Base-by-base conservation (phyloP, 92 coral and sea anemone species). In the Zoanthus solanderi region DNA sequence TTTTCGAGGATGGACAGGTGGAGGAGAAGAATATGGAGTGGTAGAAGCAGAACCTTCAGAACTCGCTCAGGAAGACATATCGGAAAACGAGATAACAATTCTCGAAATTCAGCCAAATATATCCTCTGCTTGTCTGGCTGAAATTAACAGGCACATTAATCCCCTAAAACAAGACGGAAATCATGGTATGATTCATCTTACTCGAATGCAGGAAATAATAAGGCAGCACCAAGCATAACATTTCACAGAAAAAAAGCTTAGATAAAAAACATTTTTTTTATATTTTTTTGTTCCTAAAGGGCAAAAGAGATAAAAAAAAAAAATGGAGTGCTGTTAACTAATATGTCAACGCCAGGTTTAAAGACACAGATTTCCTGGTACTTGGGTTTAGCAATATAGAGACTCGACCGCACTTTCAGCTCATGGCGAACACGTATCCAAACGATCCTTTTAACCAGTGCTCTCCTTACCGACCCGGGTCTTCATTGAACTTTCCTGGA, bases 381-480 rank as follows among this genome's bases (percentile, higher is more conserved):
- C 66, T 75, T 75, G 57, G 28, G 63, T 76, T 76, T 76, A 28
- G 60, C 80, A 76, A 75, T 66, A 63, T 84, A 18, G 79, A 84
- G 87, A 69, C 67, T 71, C 78, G 78, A 84, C 87, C 79, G 87
- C 79, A 85, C 81, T 84, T 84, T 53, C 71, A 57, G 83, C 82
- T 85, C 83, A 85, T 75, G 89, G 89, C 73, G 83, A 85, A 85
- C 89, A 85, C 56, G 75, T 85, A 85, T 85, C 89, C 89, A 85
- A 85, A 85, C 83, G 83, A 85, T 75, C 89, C 89, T 75, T 85
- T 85, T 75, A 85, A 72, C 72, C 89, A 85, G 89, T 85, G 57
- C 89, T 74, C 89, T 85, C 83, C 84, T 78, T 83, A 83, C 78
- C 87, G 46, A 83, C 87, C 87, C 66, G 87, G 87, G 79, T 83